Evolutionary conservation across 2,888 invertebrate species (phyloP).

Genomic region (Eupithecia inturbata): DNA sequence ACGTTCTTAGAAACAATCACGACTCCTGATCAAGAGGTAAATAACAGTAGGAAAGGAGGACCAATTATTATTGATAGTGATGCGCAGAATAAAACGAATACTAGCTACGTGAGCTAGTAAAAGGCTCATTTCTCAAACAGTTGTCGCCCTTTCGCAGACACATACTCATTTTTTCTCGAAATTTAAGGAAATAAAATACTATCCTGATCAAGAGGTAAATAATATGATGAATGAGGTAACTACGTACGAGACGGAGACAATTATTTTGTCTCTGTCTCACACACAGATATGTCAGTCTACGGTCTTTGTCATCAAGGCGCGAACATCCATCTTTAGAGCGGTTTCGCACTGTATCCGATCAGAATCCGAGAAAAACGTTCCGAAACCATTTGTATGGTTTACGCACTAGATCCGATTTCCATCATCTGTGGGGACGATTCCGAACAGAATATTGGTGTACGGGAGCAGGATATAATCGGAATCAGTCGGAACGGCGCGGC

Average conservation of each 20-base stretch:
- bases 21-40: conserved; percentile 91
- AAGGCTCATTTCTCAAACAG: too few species aligned
- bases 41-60: too few species aligned
- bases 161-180: too few species aligned
- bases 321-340: not conserved
- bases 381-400: not conserved
- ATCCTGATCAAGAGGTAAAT: conserved; percentile 90
- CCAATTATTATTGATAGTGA: too few species aligned
- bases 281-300: not conserved
- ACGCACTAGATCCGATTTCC: not conserved
- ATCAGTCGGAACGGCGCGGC: too few species aligned
- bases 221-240: not conserved
- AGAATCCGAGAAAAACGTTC: not conserved
- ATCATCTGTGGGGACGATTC: not conserved
- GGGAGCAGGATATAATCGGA: too few species aligned
- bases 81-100: too few species aligned
- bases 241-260: not conserved
- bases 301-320: not conserved
- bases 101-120: too few species aligned
- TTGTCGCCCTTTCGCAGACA: too few species aligned
- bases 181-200: too few species aligned
- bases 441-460: not conserved
- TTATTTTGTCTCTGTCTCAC: not conserved
- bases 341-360: not conserved
- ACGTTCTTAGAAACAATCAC: conserved; percentile 92